phyloP scores from a whole-genome alignment of 23 tunicate species.

The Clavelina lepadiformis region DNA sequence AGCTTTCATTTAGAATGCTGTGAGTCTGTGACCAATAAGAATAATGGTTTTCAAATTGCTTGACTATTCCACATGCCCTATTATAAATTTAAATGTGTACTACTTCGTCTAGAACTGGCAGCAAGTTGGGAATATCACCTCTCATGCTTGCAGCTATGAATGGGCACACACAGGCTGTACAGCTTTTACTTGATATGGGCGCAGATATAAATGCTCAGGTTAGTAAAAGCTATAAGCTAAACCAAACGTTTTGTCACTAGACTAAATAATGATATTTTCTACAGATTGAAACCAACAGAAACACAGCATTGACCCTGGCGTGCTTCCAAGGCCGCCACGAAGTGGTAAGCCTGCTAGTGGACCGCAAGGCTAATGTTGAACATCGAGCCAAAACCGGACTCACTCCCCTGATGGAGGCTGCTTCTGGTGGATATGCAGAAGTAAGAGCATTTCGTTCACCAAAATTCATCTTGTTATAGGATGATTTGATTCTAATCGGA shows the following conservation, averaged over 20 bases:
- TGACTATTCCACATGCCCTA: too few relatives aligned
- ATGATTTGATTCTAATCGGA: too few relatives aligned
- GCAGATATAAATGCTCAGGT: constrained; percentile 99
- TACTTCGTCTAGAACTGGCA: constrained; percentile 97
- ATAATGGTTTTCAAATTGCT: too few relatives aligned
- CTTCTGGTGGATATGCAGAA: constrained; percentile 99
- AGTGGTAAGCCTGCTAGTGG: constrained; percentile 89
- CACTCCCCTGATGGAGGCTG: constrained; percentile 99
- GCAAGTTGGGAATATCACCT: constrained; percentile 98
- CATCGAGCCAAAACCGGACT: constrained; percentile 99
- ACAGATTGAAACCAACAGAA: constrained; percentile 97
- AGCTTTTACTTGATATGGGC: constrained; percentile 86
- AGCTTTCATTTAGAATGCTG: too few relatives aligned
- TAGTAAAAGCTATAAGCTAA: background rate
- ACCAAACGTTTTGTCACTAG: background rate
- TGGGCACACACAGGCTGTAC: constrained; percentile 91
- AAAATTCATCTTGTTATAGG: too few relatives aligned
- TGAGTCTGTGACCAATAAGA: too few relatives aligned
- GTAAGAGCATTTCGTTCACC: constrained; percentile 19
- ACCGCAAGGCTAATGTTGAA: constrained; percentile 96
- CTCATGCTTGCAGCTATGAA: constrained; percentile 99
- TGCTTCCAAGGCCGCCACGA: constrained; percentile 99
- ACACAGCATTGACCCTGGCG: constrained; percentile 97
- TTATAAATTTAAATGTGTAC: too few relatives aligned
- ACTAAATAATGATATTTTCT: background rate